Evolutionary conservation across 2,797 vertebrate genomes (phyloP).

Genomic region (Myiotriccus ornatus): DNA sequence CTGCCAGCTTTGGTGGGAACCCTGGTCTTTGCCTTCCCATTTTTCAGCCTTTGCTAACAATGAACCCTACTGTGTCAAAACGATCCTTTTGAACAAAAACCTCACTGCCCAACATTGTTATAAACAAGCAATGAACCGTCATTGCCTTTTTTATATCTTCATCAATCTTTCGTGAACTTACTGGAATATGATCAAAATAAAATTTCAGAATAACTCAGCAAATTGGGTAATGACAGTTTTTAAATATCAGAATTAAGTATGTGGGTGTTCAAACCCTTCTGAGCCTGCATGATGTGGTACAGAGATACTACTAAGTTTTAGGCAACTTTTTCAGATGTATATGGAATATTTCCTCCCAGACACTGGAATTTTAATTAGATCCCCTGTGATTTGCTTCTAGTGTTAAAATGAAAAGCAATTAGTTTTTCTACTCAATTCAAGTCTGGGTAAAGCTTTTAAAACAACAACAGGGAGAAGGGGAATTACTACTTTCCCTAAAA

Average conservation of each 20-base stretch:
- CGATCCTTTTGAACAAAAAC: neutral
- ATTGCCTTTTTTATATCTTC: neutral
- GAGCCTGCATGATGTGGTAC: neutral
- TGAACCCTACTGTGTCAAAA: neutral
- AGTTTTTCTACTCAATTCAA: slow-evolving; percentile 50
- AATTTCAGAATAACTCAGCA: slow-evolving; percentile 27
- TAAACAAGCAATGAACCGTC: neutral
- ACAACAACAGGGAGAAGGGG: slow-evolving; percentile 63
- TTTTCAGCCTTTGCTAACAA: neutral
- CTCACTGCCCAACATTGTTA: neutral
- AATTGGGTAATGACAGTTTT: slow-evolving; percentile 30
- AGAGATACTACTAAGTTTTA: neutral
- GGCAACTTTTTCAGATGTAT: slow-evolving; percentile 44
- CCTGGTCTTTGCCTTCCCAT: neutral
- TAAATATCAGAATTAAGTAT: slow-evolving; percentile 25
- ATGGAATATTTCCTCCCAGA: slow-evolving; percentile 47
- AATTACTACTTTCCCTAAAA: slow-evolving; percentile 55
- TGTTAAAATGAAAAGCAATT: slow-evolving; percentile 65
- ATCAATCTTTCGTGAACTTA: neutral
- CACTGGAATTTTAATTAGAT: slow-evolving; percentile 66
- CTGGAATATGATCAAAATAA: neutral
- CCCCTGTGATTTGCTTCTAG: slow-evolving; percentile 40
- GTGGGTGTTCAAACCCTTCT: slow-evolving; percentile 7
- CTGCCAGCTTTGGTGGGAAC: neutral
- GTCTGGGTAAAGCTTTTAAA: slow-evolving; percentile 59